Evolutionary conservation across 2,113 vertebrate species (phyloP).

Genomic region (Maccullochella peelii): DNA sequence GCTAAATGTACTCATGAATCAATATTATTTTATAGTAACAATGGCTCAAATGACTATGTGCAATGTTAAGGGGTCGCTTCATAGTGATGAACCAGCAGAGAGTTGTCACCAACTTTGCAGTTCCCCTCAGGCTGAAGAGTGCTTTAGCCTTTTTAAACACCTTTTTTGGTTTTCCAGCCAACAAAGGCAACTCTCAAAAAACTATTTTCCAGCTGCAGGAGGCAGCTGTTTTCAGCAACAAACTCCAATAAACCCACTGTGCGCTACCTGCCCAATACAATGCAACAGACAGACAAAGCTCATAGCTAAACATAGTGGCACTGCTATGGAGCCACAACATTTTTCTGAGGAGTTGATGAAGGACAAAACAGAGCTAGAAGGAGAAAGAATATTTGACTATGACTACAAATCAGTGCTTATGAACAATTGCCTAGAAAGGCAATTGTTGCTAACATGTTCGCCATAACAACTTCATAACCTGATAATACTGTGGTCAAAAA

Average conservation of each 20-base stretch:
- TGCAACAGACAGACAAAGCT: too few species aligned
- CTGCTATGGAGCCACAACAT: too few species aligned
- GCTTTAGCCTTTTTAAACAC: not conserved
- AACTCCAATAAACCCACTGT: too few species aligned
- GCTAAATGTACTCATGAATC: not conserved
- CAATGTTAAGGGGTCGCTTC: not conserved
- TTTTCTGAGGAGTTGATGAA: constrained; percentile 8
- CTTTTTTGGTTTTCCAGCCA: constrained; percentile 1
- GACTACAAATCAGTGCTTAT: not conserved
- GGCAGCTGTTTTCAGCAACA: not conserved
- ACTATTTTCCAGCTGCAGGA: constrained; percentile 22
- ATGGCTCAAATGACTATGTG: not conserved
- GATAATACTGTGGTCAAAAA: not conserved
- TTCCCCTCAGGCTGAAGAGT: not conserved
- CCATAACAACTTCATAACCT: not conserved
- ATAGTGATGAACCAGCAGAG: not conserved
- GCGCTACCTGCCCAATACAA: too few species aligned
- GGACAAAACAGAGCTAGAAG: not conserved
- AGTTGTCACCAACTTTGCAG: not conserved
- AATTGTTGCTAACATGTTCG: not conserved
- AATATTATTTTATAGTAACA: not conserved
- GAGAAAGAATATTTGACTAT: not conserved
- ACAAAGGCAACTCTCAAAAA: not conserved
- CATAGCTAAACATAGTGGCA: too few species aligned
- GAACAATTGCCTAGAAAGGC: not conserved